Evolutionary conservation across 2,888 invertebrate genomes (phyloP).

Genomic region (Neoitamus cyanurus): DNA sequence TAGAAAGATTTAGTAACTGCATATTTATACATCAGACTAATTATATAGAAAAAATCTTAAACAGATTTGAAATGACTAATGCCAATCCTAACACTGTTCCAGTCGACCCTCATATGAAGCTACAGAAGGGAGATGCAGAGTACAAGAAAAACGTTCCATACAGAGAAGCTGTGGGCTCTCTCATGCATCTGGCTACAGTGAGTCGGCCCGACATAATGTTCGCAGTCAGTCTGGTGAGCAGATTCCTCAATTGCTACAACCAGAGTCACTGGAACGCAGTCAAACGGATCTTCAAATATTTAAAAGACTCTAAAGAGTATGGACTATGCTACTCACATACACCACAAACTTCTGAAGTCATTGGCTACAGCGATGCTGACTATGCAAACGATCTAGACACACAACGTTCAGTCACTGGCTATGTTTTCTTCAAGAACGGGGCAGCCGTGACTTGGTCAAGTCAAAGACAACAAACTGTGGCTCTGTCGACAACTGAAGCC

Average conservation of each 20-base stretch:
- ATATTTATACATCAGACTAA: slow-evolving; percentile 43
- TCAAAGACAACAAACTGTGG: background rate
- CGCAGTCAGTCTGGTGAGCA: slow-evolving; percentile 41
- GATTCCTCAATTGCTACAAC: slow-evolving; percentile 25
- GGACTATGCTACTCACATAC: slow-evolving; percentile 27
- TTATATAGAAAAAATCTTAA: slow-evolving; percentile 42
- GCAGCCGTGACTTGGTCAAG: slow-evolving; percentile 17
- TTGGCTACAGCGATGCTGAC: slow-evolving; percentile 23
- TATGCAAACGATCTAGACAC: slow-evolving; percentile 40
- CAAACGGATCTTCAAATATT: slow-evolving; percentile 45
- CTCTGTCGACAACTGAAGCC: background rate
- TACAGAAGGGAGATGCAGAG: background rate
- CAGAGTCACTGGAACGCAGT: slow-evolving; percentile 11
- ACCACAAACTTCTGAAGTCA: background rate
- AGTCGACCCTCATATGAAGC: slow-evolving; percentile 41
- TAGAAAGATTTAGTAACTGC: slow-evolving; percentile 26
- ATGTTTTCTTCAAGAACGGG: background rate
- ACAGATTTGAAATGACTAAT: slow-evolving; percentile 43
- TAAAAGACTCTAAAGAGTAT: slow-evolving; percentile 34
- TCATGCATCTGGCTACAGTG: slow-evolving; percentile 45
- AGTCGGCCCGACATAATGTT: slow-evolving; percentile 48
- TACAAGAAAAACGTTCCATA: slow-evolving; percentile 18
- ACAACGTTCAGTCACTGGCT: background rate
- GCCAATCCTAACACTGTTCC: slow-evolving; percentile 38
- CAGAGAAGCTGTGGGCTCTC: slow-evolving; percentile 47